Percentiles rank a stretch among this genome's conserved stretches.
Evolutionary conservation across 2,888 invertebrate species (phyloP).

Genomic region (Ophion ventricosus): DNA sequence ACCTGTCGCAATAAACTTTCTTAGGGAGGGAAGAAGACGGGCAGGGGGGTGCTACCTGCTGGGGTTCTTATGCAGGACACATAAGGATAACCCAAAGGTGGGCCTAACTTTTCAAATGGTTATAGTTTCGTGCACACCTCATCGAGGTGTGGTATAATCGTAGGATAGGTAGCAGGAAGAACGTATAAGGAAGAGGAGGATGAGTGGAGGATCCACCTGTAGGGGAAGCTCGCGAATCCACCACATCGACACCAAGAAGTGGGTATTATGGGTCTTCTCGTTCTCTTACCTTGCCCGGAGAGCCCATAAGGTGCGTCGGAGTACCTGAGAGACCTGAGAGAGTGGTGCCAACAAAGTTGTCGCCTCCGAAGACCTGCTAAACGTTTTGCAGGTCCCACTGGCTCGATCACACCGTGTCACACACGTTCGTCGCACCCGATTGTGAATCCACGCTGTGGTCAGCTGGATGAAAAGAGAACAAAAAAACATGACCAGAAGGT

Average conservation of each 20-base stretch:
- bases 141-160: conserved; percentile 61
- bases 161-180: conserved; percentile 60
- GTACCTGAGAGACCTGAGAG: conserved; percentile 31
- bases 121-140: conserved; percentile 60
- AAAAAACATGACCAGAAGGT: conserved; percentile 11
- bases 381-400: conserved; percentile 3
- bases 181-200: conserved; percentile 49
- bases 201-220: conserved; percentile 58
- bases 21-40: conserved; percentile 10
- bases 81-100: conserved; percentile 52
- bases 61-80: conserved; percentile 47
- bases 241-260: conserved; percentile 34
- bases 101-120: conserved; percentile 52
- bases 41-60: conserved; percentile 65
- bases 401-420: conserved; percentile 35
- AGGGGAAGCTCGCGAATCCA: conserved; percentile 52
- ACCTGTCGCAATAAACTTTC: conserved; percentile 79
- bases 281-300: conserved; percentile 24
- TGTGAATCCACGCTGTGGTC: conserved; percentile 41
- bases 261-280: conserved; percentile 39
- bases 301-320: conserved; percentile 39
- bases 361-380: conserved; percentile 27
- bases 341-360: conserved; percentile 47
- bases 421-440: conserved; percentile 50
- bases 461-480: conserved; percentile 30